phyloP scores from a whole-genome alignment of 1,140 invertebrate species.

The Brachionus paranguensis region DNA sequence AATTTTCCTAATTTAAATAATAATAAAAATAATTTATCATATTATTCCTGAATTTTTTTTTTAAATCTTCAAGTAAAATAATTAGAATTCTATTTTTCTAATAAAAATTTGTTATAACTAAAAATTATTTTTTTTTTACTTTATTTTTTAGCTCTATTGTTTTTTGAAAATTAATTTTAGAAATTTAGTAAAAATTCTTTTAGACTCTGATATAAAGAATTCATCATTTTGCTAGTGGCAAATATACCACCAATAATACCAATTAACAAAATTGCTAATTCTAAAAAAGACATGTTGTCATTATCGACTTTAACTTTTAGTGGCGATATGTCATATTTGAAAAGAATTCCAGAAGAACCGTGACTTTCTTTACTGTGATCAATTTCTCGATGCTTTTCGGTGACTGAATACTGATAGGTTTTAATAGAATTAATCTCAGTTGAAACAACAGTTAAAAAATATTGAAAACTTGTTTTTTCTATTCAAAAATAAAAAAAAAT shows the following conservation, averaged over 20 bases:
- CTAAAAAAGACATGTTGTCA: conserved; percentile 66
- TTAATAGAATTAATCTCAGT: conserved; percentile 75
- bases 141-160: neutral
- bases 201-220: conserved; percentile 58
- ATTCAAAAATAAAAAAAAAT: conserved; percentile 41
- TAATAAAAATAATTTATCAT: too few relatives aligned
- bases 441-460: conserved; percentile 90
- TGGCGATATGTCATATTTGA: conserved; percentile 86
- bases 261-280: conserved; percentile 77
- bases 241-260: conserved; percentile 84
- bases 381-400: conserved; percentile 70
- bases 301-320: conserved; percentile 77
- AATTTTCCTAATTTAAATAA: too few relatives aligned
- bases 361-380: conserved; percentile 71
- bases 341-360: conserved; percentile 84
- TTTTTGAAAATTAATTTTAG: neutral
- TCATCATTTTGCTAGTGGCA: conserved; percentile 59
- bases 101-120: too few relatives aligned
- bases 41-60: too few relatives aligned
- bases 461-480: conserved; percentile 78
- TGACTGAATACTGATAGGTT: conserved; percentile 87
- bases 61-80: too few relatives aligned
- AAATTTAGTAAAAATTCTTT: conserved; percentile 5
- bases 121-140: neutral
- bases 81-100: too few relatives aligned